Percentiles rank a stretch among this genome's conserved stretches.
Conservation (phyloP, 2,888 invertebrate species). For the Scrobipalpa atriplicella region DNA sequence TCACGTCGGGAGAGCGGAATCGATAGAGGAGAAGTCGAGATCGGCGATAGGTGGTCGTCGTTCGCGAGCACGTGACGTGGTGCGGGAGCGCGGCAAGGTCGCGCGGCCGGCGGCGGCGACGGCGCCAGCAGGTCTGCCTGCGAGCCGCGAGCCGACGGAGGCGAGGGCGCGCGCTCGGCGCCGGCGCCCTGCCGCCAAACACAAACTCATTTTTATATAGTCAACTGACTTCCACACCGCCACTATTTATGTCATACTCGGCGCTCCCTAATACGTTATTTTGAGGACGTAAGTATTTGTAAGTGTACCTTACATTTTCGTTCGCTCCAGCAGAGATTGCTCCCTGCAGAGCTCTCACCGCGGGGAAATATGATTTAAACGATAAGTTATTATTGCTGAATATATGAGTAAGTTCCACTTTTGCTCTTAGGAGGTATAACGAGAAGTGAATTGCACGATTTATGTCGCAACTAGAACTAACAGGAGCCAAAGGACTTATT, state of each 20-base stretch:
- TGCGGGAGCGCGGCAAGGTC: constrained; percentile 35
- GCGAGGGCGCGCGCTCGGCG: constrained; percentile 56
- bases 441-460: no score
- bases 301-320: constrained; percentile 66
- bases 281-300: constrained; percentile 73
- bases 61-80: constrained; percentile 34
- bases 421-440: no score
- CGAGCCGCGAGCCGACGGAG: constrained; percentile 63
- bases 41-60: constrained; percentile 29
- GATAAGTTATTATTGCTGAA: constrained; percentile 48
- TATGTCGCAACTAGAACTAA: no score
- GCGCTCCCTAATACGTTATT: constrained; percentile 77
- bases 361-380: constrained; percentile 57
- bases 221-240: constrained; percentile 80
- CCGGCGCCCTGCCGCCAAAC: constrained; percentile 68
- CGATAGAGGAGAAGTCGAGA: constrained; percentile 24
- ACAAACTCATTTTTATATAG: constrained; percentile 76
- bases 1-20: constrained; percentile 38
- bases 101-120: constrained; percentile 56
- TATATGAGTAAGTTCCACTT: no score
- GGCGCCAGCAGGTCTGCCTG: constrained; percentile 74
- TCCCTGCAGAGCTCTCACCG: constrained; percentile 55
- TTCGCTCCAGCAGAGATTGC: constrained; percentile 56
- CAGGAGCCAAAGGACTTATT: no score
- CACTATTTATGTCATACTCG: constrained; percentile 80